Evolutionary conservation across 2,888 invertebrate species (phyloP).

Genomic region (Onchidella celtica): DNA sequence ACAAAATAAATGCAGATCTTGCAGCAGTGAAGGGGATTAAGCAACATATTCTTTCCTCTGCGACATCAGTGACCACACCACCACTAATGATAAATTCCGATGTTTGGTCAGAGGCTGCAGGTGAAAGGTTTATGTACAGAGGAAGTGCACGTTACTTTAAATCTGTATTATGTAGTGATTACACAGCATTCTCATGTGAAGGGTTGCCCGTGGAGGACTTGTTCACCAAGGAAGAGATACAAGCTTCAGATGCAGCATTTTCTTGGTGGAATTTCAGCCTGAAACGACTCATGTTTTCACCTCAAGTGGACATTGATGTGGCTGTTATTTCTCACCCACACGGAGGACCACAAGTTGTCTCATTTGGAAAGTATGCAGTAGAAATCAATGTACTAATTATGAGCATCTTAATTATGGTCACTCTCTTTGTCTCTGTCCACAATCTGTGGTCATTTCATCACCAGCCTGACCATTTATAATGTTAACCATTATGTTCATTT

Average conservation of each 20-base stretch:
- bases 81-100: no score
- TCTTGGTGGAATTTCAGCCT: constrained; percentile 38
- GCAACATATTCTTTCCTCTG: not conserved
- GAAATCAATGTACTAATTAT: no score
- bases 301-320: constrained; percentile 34
- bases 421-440: no score
- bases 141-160: constrained; percentile 1
- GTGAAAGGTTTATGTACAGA: not conserved
- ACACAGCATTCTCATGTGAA: constrained; percentile 19
- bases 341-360: constrained; percentile 28
- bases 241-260: not conserved
- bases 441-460: no score
- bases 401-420: no score
- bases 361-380: constrained; percentile 25
- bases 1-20: not conserved
- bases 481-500: no score
- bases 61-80: not conserved
- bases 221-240: constrained; percentile 8
- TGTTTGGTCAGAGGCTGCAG: no score
- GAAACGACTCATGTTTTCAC: constrained; percentile 1
- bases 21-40: not conserved
- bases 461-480: no score
- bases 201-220: constrained; percentile 13
- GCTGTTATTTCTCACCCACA: constrained; percentile 49
- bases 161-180: constrained; percentile 35